Base-by-base conservation (phyloP, 2,888 invertebrate species). In the Helicoverpa assulta region DNA sequence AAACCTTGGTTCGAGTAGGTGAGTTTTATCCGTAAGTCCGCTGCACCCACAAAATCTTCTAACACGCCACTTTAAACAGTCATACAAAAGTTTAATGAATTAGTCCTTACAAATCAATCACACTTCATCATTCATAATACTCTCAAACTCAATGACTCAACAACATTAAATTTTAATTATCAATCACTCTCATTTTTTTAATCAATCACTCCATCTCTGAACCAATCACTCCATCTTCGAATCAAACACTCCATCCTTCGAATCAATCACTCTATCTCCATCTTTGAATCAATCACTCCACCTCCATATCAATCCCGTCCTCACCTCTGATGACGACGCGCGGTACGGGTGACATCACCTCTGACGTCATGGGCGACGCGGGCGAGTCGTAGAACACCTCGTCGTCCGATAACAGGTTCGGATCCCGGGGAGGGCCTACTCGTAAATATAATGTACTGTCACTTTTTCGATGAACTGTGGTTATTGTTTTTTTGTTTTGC, bases 381-480 rank as follows among this genome's bases (percentile, higher is more conserved):
- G 88, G 81, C 21, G 90, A 88, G 67, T 93, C 93, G 70, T 91
- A 83, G 88, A 95, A 95, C 66, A 95, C 95, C 67, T 96, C 95
- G 65, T 94, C 94, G 67, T 95, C 95, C 0, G 93, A 93, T 63
- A 93, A 85, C 71, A 91, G 86, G 84, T 91, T 91, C 79, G 93
- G 91, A 73, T 91, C 93, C 60, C 90, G 90, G 21, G 53, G 19
- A 7, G 64, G 7, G 10, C 60, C 78, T 78, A 71, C 65, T 73
- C 51, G 26, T 33, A 54, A 8, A 26, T 21, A 53, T 5, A 52
- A 33, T 29, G 21, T 29, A 37, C 1, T 40, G 19, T 6, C 37
- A n/a, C 26, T 43, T 26, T 47, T 47, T n/a, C n/a, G n/a, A 16
- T 6, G n/a, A 16, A 14, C 10, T 40, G 1, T 8, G 16, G 5